A percentile compares a stretch with the other conserved stretches of the same genome.
phyloP scores from a whole-genome alignment of 2,888 invertebrate species.

The Melinaea menophilus region DNA sequence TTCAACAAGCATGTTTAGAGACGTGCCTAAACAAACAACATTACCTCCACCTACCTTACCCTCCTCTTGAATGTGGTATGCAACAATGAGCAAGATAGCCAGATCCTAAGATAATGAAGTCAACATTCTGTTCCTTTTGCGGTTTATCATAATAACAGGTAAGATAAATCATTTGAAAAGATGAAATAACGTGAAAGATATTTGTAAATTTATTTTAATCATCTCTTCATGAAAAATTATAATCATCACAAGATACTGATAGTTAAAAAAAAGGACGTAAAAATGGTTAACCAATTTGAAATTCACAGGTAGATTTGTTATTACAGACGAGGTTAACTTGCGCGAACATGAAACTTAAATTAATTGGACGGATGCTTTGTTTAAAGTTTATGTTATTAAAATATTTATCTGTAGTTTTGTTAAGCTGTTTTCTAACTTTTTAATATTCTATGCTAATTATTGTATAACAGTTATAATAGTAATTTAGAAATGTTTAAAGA shows the following conservation, averaged over 20 bases:
- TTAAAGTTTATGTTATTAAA: no score
- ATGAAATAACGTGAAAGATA: no score
- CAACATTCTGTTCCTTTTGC: not conserved
- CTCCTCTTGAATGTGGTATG: not conserved
- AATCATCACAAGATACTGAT: not conserved
- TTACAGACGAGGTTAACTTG: no score
- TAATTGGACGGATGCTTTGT: no score
- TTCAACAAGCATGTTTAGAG: not conserved
- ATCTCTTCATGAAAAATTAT: no score
- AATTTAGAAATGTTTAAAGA: no score
- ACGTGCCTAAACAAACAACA: slow-evolving; percentile 4
- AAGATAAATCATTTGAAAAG: not conserved
- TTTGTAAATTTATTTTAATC: no score
- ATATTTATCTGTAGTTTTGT: no score
- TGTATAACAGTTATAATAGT: no score
- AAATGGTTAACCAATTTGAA: not conserved
- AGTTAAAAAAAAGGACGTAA: not conserved
- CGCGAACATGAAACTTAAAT: no score
- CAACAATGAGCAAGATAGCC: not conserved
- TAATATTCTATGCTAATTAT: no score
- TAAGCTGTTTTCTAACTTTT: no score
- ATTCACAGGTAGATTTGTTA: not conserved
- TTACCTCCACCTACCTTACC: not conserved
- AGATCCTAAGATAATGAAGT: not conserved
- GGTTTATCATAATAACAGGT: not conserved